Evolutionary conservation across 1,140 invertebrate species (phyloP).

Genomic region (Galendromus occidentalis): DNA sequence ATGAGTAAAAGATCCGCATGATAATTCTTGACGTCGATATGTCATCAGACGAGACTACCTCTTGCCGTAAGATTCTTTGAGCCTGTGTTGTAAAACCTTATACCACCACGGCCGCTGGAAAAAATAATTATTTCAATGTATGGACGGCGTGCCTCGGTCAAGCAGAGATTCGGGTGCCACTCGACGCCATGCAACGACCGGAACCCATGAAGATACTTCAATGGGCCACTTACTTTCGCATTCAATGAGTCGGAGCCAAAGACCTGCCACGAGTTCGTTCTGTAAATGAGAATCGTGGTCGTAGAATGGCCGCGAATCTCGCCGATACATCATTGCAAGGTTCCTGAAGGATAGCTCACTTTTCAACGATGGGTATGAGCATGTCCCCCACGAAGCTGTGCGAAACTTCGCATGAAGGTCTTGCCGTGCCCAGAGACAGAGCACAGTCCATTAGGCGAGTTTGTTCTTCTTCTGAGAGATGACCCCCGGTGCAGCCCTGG

Average conservation of each 20-base stretch:
- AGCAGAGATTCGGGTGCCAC: too few species aligned
- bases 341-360: not conserved
- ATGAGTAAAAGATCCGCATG: too few species aligned
- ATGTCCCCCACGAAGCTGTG: slow-evolving; percentile 8
- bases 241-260: not conserved
- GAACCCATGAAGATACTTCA: too few species aligned
- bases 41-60: too few species aligned
- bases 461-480: not conserved
- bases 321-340: not conserved
- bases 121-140: not conserved
- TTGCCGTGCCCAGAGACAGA: not conserved
- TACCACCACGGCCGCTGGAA: slow-evolving; percentile 4
- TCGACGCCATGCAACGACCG: too few species aligned
- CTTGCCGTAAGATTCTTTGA: not conserved
- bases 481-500: not conserved
- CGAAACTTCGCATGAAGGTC: not conserved
- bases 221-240: not conserved
- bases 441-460: not conserved
- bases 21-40: too few species aligned
- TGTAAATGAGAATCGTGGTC: not conserved
- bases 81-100: not conserved
- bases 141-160: not conserved
- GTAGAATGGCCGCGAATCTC: not conserved
- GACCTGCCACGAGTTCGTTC: not conserved
- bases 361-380: slow-evolving; percentile 8